phyloP scores from a whole-genome alignment of 2,888 invertebrate genomes.

The Drosophila eohydei region DNA sequence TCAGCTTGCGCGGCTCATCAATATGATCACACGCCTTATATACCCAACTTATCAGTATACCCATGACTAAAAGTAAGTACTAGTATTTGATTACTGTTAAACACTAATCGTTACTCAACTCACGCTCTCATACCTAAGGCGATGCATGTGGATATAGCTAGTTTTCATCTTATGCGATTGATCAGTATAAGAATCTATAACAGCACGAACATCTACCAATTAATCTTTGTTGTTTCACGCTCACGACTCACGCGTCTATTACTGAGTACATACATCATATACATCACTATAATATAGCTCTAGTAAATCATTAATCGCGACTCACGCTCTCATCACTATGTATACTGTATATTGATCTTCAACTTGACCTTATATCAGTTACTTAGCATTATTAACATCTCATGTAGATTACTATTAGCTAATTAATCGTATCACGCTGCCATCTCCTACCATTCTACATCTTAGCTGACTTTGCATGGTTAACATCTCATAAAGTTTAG shows the following conservation, averaged over 20 bases:
- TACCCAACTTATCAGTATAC: background rate
- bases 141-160: background rate
- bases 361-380: too few species aligned
- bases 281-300: too few species aligned
- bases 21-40: background rate
- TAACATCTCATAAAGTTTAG: background rate
- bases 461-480: background rate
- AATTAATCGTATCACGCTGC: background rate
- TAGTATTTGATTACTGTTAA: background rate
- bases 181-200: too few species aligned
- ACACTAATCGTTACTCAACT: background rate
- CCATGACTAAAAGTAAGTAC: background rate
- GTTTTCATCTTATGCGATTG: background rate
- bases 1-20: background rate
- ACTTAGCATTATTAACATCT: background rate
- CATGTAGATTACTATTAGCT: background rate
- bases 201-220: background rate
- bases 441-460: background rate
- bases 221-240: background rate
- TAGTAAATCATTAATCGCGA: background rate
- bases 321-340: background rate
- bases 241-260: background rate
- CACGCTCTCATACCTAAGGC: background rate
- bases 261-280: background rate
- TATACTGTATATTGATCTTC: background rate